These are phyloP conservation scores for Penaeus monodon DNA, from an alignment of 2,888 invertebrate genomes.

Conservation along the genomic window DNA sequence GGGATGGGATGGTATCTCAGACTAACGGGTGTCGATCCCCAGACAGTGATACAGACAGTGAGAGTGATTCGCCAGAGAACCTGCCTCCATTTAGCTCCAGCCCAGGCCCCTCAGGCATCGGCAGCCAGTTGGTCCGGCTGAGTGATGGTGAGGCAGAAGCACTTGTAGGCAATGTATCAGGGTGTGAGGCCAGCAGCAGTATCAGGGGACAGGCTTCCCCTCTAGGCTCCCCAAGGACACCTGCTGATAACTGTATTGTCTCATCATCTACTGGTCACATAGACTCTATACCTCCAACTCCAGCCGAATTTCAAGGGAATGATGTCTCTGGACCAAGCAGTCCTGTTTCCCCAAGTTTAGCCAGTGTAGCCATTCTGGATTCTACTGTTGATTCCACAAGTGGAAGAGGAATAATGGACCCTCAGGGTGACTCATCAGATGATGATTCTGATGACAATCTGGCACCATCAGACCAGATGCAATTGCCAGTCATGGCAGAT, in stretches of 20 bases:
- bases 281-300: constrained; percentile 62
- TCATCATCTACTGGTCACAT: constrained; percentile 65
- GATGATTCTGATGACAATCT: constrained; percentile 29
- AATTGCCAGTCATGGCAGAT: constrained; percentile 44
- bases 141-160: constrained; percentile 52
- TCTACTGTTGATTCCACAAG: constrained; percentile 66
- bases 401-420: constrained; percentile 41
- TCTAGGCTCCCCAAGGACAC: constrained; percentile 54
- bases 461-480: constrained; percentile 18
- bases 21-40: constrained; percentile 21
- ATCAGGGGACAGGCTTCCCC: constrained; percentile 28
- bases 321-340: constrained; percentile 55
- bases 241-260: constrained; percentile 64
- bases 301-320: constrained; percentile 60
- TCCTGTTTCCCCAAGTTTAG: constrained; percentile 50
- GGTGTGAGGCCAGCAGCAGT: constrained; percentile 39
- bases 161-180: constrained; percentile 14
- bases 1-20: background rate
- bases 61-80: constrained; percentile 20
- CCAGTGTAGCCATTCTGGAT: constrained; percentile 65
- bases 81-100: constrained; percentile 25
- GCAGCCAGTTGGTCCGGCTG: constrained; percentile 18
- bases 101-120: constrained; percentile 25
- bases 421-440: constrained; percentile 24
- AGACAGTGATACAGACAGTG: constrained; percentile 35